Conservation (phyloP, 2,888 invertebrate species). For the Cephalotes varians region DNA sequence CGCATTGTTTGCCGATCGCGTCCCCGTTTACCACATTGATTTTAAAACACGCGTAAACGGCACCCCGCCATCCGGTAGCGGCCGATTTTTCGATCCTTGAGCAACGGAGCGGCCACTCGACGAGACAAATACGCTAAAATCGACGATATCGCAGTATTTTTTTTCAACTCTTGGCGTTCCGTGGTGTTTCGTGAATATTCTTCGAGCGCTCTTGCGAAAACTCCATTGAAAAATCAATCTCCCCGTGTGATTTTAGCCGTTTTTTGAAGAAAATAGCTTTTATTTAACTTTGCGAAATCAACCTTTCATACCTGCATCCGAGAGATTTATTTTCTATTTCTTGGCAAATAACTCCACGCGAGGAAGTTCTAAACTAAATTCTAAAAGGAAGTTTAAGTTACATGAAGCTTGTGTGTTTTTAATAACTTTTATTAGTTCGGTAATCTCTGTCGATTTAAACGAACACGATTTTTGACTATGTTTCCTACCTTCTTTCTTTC, state of each 20-base stretch:
- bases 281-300: not conserved
- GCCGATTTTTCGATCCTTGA: conserved; percentile 43
- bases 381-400: too few relatives aligned
- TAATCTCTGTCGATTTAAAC: not conserved
- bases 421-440: not conserved
- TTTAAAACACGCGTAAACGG: conserved; percentile 39
- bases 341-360: not conserved
- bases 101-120: not conserved
- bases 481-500: not conserved
- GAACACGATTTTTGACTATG: not conserved
- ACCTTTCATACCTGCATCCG: not conserved
- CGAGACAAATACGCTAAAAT: conserved; percentile 1
- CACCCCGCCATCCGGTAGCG: not conserved
- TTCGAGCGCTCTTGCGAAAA: not conserved
- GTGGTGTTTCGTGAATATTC: not conserved
- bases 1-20: conserved; percentile 43
- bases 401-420: not conserved
- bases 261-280: conserved; percentile 1
- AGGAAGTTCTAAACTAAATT: not conserved
- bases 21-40: conserved; percentile 45
- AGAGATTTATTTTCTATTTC: not conserved
- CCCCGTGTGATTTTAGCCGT: conserved; percentile 1
- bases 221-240: not conserved
- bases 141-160: conserved; percentile 10
- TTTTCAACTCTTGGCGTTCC: not conserved